A percentile compares a stretch with the other conserved stretches of the same genome.
Conservation (phyloP, 2,888 invertebrate genomes). For the Erpobdella octoculata region DNA sequence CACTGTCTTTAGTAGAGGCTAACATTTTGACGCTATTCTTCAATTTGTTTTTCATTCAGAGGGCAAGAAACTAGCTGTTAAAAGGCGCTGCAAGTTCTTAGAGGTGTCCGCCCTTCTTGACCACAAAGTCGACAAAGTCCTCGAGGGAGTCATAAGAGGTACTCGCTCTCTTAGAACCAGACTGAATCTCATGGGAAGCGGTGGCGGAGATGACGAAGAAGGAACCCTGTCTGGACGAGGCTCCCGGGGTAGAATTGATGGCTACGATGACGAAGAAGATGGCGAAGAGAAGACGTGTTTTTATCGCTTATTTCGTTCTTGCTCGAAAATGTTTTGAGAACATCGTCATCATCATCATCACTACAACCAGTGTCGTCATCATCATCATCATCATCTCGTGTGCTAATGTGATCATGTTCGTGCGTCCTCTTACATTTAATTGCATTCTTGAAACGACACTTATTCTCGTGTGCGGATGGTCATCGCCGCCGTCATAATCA, state of each 20-base stretch:
- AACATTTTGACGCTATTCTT: too few relatives aligned
- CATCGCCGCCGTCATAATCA: too few relatives aligned
- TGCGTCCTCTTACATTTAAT: background rate
- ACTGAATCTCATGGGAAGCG: constrained; percentile 5
- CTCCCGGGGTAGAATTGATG: background rate
- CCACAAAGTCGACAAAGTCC: constrained; percentile 31
- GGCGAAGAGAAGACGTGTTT: constrained; percentile 21
- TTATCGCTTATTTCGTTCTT: background rate
- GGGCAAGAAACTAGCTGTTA: constrained; percentile 28
- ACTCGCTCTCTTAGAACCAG: background rate
- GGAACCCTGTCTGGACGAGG: background rate
- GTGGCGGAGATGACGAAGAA: background rate
- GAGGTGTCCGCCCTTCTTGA: constrained; percentile 34
- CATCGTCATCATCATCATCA: background rate
- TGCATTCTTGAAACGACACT: too few relatives aligned
- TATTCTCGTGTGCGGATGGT: too few relatives aligned
- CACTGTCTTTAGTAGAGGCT: too few relatives aligned
- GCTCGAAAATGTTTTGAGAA: background rate
- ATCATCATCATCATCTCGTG: background rate
- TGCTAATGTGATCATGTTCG: background rate
- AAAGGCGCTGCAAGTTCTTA: constrained; percentile 20
- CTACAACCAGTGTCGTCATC: background rate
- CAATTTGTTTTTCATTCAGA: too few relatives aligned
- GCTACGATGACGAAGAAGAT: constrained; percentile 15
- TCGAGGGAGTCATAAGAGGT: constrained; percentile 26